Conservation (phyloP, 2,113 vertebrate species). For the Orycteropus afer region DNA sequence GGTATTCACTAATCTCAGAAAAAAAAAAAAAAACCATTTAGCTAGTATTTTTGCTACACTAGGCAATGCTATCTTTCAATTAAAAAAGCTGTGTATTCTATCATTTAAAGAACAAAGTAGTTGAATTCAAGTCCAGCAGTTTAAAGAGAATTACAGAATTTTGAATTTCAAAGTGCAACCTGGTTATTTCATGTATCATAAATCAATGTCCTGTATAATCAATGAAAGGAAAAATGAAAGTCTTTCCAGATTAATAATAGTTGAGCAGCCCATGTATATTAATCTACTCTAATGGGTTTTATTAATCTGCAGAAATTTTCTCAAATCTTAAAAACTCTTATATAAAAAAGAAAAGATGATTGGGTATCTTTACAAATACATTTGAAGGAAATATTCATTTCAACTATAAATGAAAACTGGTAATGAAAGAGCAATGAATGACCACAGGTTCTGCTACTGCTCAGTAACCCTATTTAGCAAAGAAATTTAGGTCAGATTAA, state of each 20-base stretch:
- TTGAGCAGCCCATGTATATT: conserved; percentile 64
- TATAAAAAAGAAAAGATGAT: conserved; percentile 67
- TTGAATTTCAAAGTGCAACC: conserved; percentile 51
- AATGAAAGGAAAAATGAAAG: conserved; percentile 73
- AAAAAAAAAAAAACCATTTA: neutral
- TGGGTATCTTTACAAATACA: conserved; percentile 82
- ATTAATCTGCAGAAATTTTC: conserved; percentile 78
- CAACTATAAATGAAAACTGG: conserved; percentile 77
- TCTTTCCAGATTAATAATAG: conserved; percentile 73
- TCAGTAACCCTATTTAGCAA: conserved; percentile 75
- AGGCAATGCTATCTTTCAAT: neutral
- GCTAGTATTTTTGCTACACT: neutral
- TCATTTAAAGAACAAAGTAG: conserved; percentile 39
- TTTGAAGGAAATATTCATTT: conserved; percentile 81
- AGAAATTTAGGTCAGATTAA: conserved; percentile 76
- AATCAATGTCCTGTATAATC: conserved; percentile 67
- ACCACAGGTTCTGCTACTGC: conserved; percentile 65
- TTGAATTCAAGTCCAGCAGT: neutral
- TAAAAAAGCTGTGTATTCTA: conserved; percentile 19
- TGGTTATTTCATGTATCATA: conserved; percentile 64
- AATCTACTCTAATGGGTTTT: conserved; percentile 72
- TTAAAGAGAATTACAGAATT: conserved; percentile 30
- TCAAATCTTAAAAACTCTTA: conserved; percentile 75
- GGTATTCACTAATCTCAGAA: neutral
- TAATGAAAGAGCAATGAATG: conserved; percentile 78